phyloP scores from a whole-genome alignment of 2,888 invertebrate species.

The Stenolophus ochropezus region DNA sequence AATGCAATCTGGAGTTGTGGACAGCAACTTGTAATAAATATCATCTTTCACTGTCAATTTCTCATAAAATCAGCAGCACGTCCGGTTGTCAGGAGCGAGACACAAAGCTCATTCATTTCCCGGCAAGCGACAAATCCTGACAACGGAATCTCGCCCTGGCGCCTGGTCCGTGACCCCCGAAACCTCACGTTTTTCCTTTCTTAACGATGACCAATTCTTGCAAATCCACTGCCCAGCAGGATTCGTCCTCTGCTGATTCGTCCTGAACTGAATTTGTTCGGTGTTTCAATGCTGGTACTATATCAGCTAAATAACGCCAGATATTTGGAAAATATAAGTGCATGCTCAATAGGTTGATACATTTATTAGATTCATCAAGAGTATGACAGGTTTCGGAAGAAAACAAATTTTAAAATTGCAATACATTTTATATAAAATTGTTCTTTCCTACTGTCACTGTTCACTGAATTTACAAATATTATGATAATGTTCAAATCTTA shows the following conservation, averaged over 20 bases:
- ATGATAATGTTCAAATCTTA: no score
- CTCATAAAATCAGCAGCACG: constrained; percentile 45
- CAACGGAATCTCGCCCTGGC: constrained; percentile 40
- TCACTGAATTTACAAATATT: no score
- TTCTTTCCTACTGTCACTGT: no score
- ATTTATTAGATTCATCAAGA: no score
- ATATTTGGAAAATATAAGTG: no score
- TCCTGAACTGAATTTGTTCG: not conserved
- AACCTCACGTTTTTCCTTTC: constrained; percentile 13
- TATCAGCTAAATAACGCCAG: no score
- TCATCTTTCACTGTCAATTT: constrained; percentile 45
- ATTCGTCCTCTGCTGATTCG: not conserved
- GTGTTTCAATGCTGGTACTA: no score
- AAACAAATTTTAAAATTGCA: no score
- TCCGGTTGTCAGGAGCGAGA: constrained; percentile 41
- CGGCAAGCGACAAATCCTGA: constrained; percentile 46
- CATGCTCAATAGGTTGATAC: no score
- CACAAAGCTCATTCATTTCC: constrained; percentile 40
- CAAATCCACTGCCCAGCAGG: constrained; percentile 13
- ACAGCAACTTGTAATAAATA: constrained; percentile 40
- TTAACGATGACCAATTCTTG: constrained; percentile 13
- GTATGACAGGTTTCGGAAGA: no score
- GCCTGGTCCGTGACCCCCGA: constrained; percentile 35
- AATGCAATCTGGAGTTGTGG: constrained; percentile 32
- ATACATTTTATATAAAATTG: no score